Percentiles rank a stretch among this genome's conserved stretches.
These are phyloP conservation scores for Gymnobelideus leadbeateri DNA, from an alignment of 2,113 vertebrate species.

Conservation along the genomic window DNA sequence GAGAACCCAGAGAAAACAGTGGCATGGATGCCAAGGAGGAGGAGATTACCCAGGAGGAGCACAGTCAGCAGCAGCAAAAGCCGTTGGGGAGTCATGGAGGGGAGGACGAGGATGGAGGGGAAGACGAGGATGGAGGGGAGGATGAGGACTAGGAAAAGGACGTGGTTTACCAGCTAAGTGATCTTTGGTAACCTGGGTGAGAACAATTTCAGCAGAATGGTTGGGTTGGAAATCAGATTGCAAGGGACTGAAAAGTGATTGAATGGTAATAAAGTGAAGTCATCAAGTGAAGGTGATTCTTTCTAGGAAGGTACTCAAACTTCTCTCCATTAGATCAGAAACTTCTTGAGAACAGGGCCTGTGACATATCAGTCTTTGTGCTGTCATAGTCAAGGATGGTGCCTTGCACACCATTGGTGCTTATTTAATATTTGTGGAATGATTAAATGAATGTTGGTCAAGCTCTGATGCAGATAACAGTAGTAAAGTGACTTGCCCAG, in stretches of 20 bases:
- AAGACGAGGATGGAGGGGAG: background rate
- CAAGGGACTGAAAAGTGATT: background rate
- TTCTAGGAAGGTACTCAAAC: background rate
- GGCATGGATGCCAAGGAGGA: background rate
- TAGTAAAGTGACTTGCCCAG: background rate
- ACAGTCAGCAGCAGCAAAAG: background rate
- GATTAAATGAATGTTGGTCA: background rate
- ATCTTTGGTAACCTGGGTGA: background rate
- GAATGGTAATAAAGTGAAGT: background rate
- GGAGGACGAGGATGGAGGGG: too few species aligned
- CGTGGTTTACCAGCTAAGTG: background rate
- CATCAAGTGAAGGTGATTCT: background rate
- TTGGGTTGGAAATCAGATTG: background rate
- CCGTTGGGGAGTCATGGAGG: background rate
- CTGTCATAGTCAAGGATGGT: background rate
- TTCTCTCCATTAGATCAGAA: background rate
- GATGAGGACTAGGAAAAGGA: background rate
- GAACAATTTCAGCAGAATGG: background rate
- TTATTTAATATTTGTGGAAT: background rate
- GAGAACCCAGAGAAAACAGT: background rate
- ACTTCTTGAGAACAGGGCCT: background rate
- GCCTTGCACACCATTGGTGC: background rate
- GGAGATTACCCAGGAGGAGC: background rate
- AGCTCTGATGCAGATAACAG: background rate
- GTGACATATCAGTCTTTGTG: background rate